phyloP scores from a whole-genome alignment of 1,140 invertebrate genomes.

The Drosophila kohkoa region DNA sequence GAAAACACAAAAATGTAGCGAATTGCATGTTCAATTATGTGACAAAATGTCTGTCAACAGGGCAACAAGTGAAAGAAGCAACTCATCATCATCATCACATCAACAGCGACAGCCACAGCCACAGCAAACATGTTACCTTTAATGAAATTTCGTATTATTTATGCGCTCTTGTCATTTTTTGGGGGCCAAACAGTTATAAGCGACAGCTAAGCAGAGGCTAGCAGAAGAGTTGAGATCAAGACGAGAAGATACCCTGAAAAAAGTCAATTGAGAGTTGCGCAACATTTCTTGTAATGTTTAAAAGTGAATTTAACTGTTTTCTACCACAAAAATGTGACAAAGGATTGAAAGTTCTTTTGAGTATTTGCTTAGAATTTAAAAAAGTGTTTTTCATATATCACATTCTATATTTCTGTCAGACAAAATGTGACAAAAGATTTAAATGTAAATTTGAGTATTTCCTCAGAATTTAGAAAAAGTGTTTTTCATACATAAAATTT shows the following conservation, averaged over 20 bases:
- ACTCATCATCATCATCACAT: conserved; percentile 48
- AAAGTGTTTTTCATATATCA: no score
- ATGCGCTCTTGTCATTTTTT: conserved; percentile 48
- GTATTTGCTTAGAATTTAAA: no score
- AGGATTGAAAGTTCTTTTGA: no score
- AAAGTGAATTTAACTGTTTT: no score
- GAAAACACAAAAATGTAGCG: conserved; percentile 21
- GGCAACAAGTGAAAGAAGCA: conserved; percentile 57
- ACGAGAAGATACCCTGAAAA: conserved; percentile 5
- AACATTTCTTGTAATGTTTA: no score
- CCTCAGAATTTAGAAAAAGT: no score
- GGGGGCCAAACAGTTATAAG: conserved; percentile 12
- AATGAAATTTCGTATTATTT: conserved; percentile 76
- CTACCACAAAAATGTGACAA: no score
- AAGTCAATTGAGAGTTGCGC: no score
- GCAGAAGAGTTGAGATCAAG: background rate
- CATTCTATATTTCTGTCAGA: no score
- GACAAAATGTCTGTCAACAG: conserved; percentile 82
- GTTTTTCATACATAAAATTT: no score
- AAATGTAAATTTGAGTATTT: no score
- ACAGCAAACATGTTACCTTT: conserved; percentile 64
- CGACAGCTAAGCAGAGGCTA: background rate
- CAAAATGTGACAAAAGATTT: no score
- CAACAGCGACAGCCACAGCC: conserved; percentile 18
- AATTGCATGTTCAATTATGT: conserved; percentile 79